Conservation (phyloP, 2,113 vertebrate species). For the Chunga burmeisteri region DNA sequence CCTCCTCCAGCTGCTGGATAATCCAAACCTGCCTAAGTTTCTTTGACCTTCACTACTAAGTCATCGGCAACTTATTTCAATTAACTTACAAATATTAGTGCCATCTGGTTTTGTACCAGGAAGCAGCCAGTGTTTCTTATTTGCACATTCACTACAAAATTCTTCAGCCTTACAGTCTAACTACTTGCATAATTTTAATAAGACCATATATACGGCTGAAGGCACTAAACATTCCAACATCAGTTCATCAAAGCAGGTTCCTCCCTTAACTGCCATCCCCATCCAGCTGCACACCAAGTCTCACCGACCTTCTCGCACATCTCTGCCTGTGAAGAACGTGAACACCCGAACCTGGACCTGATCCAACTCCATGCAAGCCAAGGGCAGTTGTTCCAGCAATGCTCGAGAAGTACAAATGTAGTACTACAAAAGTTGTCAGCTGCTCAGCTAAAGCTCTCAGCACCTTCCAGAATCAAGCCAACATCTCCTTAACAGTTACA, state of each 20-base stretch:
- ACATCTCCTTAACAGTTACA: neutral
- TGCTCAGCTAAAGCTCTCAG: neutral
- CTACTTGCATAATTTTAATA: neutral
- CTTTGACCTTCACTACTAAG: slow-evolving; percentile 1
- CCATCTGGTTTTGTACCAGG: neutral
- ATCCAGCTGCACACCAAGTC: neutral
- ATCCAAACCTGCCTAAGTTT: slow-evolving; percentile 19
- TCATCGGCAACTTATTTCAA: neutral
- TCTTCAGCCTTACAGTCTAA: neutral
- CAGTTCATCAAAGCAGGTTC: neutral
- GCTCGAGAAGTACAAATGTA: neutral
- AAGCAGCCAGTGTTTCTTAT: neutral
- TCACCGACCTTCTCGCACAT: neutral
- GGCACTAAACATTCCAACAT: neutral
- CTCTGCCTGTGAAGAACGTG: neutral
- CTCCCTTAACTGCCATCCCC: neutral
- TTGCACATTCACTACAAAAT: neutral
- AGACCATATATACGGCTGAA: neutral
- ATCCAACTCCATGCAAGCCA: neutral
- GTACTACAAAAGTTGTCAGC: neutral
- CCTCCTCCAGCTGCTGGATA: slow-evolving; percentile 52
- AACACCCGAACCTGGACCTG: neutral
- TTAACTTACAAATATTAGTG: slow-evolving; percentile 37
- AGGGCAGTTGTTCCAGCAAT: neutral
- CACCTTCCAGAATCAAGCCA: neutral